Conservation (phyloP, 2,888 invertebrate genomes). For the Cephus spinipes region DNA sequence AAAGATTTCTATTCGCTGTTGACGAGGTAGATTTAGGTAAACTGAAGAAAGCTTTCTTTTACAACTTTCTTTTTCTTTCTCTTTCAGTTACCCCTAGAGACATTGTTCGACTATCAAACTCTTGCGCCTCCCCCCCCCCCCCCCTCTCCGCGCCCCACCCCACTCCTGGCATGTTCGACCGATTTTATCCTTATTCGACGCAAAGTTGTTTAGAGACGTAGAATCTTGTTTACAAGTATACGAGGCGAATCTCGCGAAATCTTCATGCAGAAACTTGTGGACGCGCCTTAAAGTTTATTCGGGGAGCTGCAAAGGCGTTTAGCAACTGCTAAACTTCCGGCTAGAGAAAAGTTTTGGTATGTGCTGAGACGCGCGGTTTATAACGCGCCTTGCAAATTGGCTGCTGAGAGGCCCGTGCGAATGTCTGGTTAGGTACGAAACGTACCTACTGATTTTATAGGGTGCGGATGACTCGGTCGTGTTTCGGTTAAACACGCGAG, state of each 20-base stretch:
- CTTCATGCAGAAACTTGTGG: constrained; percentile 24
- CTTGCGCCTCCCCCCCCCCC: too few species aligned
- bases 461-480: constrained; percentile 12
- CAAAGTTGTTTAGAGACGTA: constrained; percentile 10
- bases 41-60: neutral
- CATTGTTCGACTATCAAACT: neutral
- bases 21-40: neutral
- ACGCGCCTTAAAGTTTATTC: constrained; percentile 21
- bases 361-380: constrained; percentile 1
- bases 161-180: neutral
- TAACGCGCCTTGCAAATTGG: neutral
- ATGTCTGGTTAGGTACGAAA: neutral
- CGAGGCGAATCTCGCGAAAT: constrained; percentile 3
- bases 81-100: neutral
- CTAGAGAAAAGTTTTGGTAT: neutral
- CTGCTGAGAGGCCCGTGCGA: neutral
- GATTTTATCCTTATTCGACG: neutral
- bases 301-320: constrained; percentile 27
- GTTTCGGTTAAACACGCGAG: constrained; percentile 18
- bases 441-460: neutral
- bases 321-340: constrained; percentile 24
- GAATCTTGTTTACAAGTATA: constrained; percentile 15
- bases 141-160: neutral
- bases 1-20: neutral
- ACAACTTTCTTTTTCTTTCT: neutral